Evolutionary conservation across 2,113 vertebrate species (phyloP).

Genomic region (Bostrychus sinensis): DNA sequence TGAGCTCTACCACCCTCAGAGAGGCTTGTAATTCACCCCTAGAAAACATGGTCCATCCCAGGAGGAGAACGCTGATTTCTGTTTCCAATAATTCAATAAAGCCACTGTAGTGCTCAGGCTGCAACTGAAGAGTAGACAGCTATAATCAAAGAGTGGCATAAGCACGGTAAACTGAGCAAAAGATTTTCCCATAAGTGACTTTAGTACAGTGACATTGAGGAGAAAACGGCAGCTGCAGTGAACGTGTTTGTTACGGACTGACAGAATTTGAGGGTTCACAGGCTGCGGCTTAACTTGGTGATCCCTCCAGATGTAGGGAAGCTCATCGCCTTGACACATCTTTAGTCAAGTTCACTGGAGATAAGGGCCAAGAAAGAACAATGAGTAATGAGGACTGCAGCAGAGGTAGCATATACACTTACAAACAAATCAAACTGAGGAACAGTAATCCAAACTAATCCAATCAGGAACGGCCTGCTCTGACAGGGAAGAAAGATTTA

Average conservation of each 20-base stretch:
- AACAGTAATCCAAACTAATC: constrained; percentile 58
- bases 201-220: not conserved
- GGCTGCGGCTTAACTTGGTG: constrained; percentile 70
- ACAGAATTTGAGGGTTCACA: constrained; percentile 69
- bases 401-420: constrained; percentile 24
- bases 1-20: constrained; percentile 54
- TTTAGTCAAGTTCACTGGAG: constrained; percentile 16
- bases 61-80: constrained; percentile 31
- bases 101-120: constrained; percentile 31
- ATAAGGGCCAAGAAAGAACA: constrained; percentile 2
- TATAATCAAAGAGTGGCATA: not conserved
- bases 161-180: not conserved
- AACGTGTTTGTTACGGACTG: constrained; percentile 64
- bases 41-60: constrained; percentile 51
- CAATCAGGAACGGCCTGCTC: constrained; percentile 48
- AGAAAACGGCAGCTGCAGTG: constrained; percentile 56
- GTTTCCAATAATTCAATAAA: constrained; percentile 41
- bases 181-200: not conserved
- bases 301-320: constrained; percentile 74
- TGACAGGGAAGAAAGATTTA: constrained; percentile 37
- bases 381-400: constrained; percentile 7
- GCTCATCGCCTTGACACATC: constrained; percentile 22
- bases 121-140: not conserved
- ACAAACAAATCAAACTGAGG: constrained; percentile 53
- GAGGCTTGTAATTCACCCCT: constrained; percentile 68